Evolutionary conservation across 2,113 vertebrate genomes (phyloP).

Genomic region (Alexandromys fortis): DNA sequence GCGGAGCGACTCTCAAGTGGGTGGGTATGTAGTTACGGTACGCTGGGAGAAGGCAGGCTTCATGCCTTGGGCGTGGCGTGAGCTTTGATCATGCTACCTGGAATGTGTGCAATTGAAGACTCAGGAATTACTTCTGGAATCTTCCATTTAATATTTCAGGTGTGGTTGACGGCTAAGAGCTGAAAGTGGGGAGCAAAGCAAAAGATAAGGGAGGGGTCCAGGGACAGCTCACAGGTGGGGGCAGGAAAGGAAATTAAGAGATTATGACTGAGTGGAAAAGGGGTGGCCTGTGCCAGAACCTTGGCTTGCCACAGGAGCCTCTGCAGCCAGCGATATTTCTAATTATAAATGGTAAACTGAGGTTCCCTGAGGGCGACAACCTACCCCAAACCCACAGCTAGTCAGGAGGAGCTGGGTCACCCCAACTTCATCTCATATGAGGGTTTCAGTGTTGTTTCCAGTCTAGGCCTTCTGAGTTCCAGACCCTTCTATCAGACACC

Average conservation of each 20-base stretch:
- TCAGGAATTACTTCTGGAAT: not conserved
- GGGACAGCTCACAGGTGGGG: not conserved
- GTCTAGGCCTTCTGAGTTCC: not conserved
- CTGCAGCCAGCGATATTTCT: not conserved
- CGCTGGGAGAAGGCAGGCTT: not conserved
- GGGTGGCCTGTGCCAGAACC: not conserved
- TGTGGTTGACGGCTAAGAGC: not conserved
- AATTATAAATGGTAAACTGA: not conserved
- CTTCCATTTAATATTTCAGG: not conserved
- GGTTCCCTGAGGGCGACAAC: not conserved
- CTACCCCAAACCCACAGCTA: not conserved
- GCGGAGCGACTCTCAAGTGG: not conserved
- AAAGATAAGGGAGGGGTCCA: not conserved
- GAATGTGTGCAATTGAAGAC: not conserved
- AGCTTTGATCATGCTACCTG: not conserved
- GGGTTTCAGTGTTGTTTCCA: not conserved
- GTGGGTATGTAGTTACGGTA: not conserved
- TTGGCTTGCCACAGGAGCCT: not conserved
- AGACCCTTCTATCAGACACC: not conserved
- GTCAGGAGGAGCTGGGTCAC: not conserved
- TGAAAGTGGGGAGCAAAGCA: not conserved
- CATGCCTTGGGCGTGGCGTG: not conserved
- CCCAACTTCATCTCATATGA: not conserved
- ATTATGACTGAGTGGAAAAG: not conserved
- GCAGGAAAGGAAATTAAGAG: not conserved